A percentile compares a stretch with the other conserved stretches of the same genome.
Conservation (phyloP, 2,113 vertebrate species). For the Laticauda colubrina region DNA sequence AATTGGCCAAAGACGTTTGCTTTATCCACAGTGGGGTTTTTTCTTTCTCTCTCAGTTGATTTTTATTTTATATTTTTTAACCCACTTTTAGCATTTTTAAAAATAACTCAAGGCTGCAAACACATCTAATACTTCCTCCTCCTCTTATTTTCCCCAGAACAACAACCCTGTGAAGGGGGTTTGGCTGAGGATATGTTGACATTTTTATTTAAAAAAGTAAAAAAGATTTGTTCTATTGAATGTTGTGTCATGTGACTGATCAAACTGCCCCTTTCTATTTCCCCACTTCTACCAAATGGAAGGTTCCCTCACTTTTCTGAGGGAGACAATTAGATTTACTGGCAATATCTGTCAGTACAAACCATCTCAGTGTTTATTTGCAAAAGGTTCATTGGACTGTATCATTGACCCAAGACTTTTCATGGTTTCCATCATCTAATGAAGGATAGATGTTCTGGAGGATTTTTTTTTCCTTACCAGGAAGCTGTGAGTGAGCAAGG, state of each 20-base stretch:
- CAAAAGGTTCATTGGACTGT: not conserved
- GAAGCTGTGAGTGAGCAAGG: conserved; percentile 17
- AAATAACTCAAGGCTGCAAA: not conserved
- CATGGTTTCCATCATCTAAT: not conserved
- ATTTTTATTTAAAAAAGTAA: not conserved
- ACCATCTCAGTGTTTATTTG: not conserved
- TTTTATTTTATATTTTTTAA: not conserved
- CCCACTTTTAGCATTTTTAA: not conserved
- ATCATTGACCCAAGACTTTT: not conserved
- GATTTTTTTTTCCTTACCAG: conserved; percentile 34
- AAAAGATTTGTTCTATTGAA: not conserved
- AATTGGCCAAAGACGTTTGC: not conserved
- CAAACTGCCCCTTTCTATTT: too few species aligned
- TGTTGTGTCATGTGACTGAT: not conserved
- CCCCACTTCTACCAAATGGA: not conserved
- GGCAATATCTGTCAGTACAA: not conserved
- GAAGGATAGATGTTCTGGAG: conserved; percentile 29
- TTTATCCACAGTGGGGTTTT: conserved; percentile 1
- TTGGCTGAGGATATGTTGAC: not conserved
- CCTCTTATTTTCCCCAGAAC: not conserved
- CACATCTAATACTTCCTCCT: not conserved
- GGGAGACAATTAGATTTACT: not conserved
- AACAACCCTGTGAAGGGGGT: not conserved
- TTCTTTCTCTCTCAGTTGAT: not conserved
- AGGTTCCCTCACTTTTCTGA: not conserved